Base-by-base conservation (phyloP, 2,113 vertebrate species). In the Picathartes gymnocephalus region DNA sequence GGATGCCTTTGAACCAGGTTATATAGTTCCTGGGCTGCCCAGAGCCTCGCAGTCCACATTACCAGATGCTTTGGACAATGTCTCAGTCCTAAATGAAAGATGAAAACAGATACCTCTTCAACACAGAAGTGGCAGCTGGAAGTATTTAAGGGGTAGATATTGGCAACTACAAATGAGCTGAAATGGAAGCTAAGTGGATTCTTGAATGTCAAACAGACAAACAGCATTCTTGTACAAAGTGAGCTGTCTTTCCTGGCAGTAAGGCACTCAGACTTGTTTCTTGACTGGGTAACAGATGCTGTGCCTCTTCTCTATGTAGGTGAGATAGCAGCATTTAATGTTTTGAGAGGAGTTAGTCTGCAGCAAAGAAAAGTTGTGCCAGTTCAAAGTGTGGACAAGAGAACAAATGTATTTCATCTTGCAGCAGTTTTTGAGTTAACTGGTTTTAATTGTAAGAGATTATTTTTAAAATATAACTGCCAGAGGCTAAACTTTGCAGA, bases 141-240 rank as follows among this genome's bases (percentile, higher is more conserved):
- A 93, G 92, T 95, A 82, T 89, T 95, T 94, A 96, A 87, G 92
- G 85, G 44, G 58, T 91, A 96, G 91, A 92, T 89, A 93, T 27
- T 94, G 86, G 92, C 89, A 96, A 84, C 73, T 93, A 88, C 51
- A 89, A 96, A 87, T 79, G 81, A 94, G 37, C 48, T 87, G 90
- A 76, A 91, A 91, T 90, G 88, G 86, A 70, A 90, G 79, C 78
- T 83, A 83, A 92, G 81, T 90, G 87, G 79, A 91, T 91, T 91
- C 74, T 68, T 91, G 79, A 66, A 77, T 13, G 60, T 88, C 88
- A 94, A 83, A 77, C 50, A 69, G 85, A 93, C 76, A 90, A 58
- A 81, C 8, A 86, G 51, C 88, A 68, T 88, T 95, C 84, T 70
- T 73, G 45, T 58, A 70, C 44, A 23, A 69, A 87, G 68, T 51